Conservation (phyloP, 2,797 vertebrate genomes). For the Coregonus suidteri region DNA sequence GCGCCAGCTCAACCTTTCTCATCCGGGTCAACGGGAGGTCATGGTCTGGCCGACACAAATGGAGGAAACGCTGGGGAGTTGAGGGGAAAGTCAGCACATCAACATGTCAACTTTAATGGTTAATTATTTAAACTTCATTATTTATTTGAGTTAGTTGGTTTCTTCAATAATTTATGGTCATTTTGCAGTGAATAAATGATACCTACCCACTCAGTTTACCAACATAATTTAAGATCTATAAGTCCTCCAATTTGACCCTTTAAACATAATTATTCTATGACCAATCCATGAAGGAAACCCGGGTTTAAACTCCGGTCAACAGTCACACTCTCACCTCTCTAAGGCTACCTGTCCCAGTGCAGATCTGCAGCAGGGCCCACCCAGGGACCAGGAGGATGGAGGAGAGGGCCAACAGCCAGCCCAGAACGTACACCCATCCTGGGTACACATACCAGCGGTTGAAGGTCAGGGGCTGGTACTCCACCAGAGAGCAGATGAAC, state of each 20-base stretch:
- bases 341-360: conserved; percentile 57
- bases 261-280: background rate
- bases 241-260: background rate
- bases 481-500: conserved; percentile 80
- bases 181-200: background rate
- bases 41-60: conserved; percentile 48
- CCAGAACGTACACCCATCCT: conserved; percentile 78
- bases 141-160: background rate
- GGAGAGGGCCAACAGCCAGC: conserved; percentile 82
- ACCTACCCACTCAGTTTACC: background rate
- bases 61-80: conserved; percentile 47
- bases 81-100: conserved; percentile 13
- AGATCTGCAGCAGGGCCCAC: conserved; percentile 54
- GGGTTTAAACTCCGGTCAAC: background rate
- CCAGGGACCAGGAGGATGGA: conserved; percentile 83
- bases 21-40: conserved; percentile 24
- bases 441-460: conserved; percentile 84
- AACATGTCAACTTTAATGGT: background rate
- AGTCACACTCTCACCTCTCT: conserved; percentile 55
- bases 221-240: background rate
- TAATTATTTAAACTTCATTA: too few species aligned
- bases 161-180: background rate
- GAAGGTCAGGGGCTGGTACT: conserved; percentile 81
- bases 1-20: conserved; percentile 27
- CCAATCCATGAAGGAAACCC: background rate